Base-by-base conservation (phyloP, 2,797 vertebrate genomes). In the Myotis daubentonii region DNA sequence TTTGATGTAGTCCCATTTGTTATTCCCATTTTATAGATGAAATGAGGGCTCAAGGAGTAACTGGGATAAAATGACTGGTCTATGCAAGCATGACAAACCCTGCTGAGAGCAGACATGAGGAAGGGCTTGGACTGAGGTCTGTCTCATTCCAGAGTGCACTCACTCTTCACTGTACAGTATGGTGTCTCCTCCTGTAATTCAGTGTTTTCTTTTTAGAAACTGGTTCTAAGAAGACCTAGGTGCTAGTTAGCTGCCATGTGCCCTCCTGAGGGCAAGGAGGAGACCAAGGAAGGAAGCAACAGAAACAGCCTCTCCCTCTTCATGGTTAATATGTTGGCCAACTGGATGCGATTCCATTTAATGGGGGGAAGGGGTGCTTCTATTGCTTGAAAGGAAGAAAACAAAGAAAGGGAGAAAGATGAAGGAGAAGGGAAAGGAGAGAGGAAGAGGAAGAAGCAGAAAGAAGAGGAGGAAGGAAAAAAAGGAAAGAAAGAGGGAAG, bases 21-120 rank as follows among this genome's bases (percentile, higher is more conserved):
- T 55, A 79, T 70, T 87, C 23, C 44, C 79, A 89, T 89, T 87
- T 70, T 74, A 47, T 8, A 80, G 75, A 30, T 75, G 57, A 78
- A 83, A 81, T 20, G 20, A 68, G 44, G 33, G 1, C 70, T 47
- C 20, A 36, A 53, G 30, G 44, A 72, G 47, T 38, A 75, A 51
- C 11, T 81, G 44, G 23, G 5, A 9, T 38, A 71, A 62, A 87
- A 22, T 30, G 33, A 41, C 20, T 76, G 3, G 19, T 70, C 47
- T 75, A 17, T 4, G 30, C 25, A 60, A 60, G 57, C 57, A 60
- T 60, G 10, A 78, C 22, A 25, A 28, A 74, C 19, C 44, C 68
- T 81, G 53, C 49, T 62, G 57, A 87, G 62, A 87, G 57, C 17
- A 78, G 78, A 53, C 0, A 4, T 6, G 20, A 41, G 55, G 8